These are phyloP conservation scores for Nomada lathburiana DNA, from an alignment of 2,888 invertebrate species.

Conservation along the genomic window DNA sequence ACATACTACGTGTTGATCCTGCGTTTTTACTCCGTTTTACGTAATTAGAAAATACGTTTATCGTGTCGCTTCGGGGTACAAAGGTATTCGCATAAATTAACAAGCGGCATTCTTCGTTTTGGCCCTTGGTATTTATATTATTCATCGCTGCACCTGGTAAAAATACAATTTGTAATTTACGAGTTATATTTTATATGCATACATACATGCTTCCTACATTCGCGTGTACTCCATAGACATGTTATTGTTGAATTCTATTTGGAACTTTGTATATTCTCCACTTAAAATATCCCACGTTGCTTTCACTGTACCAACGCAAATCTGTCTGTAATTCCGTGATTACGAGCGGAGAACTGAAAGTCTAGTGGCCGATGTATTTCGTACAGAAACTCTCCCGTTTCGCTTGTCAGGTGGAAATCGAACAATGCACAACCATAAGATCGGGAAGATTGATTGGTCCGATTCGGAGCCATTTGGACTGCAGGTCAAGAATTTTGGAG, in stretches of 20 bases:
- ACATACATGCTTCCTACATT: no score
- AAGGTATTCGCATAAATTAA: neutral
- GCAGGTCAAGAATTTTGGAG: constrained; percentile 15
- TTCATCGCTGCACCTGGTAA: no score
- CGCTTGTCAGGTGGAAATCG: constrained; percentile 37
- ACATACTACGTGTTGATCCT: neutral
- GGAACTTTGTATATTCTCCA: no score
- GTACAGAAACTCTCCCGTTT: constrained; percentile 49
- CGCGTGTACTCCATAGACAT: neutral
- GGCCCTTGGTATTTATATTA: no score
- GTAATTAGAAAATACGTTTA: constrained; percentile 25
- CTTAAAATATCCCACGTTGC: no score
- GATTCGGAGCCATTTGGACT: constrained; percentile 2
- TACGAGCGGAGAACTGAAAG: constrained; percentile 3
- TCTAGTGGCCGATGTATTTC: constrained; percentile 13
- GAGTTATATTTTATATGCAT: no score
- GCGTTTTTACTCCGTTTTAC: constrained; percentile 23
- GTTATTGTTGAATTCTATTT: neutral
- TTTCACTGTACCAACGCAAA: neutral
- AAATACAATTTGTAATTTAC: no score
- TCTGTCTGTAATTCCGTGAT: neutral
- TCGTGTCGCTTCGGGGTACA: neutral
- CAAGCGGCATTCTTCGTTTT: neutral
- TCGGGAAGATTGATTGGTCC: constrained; percentile 39
- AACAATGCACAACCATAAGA: constrained; percentile 21